These are phyloP conservation scores for Toxotes jaculatrix DNA, from an alignment of 2,113 vertebrate genomes.

Conservation along the genomic window DNA sequence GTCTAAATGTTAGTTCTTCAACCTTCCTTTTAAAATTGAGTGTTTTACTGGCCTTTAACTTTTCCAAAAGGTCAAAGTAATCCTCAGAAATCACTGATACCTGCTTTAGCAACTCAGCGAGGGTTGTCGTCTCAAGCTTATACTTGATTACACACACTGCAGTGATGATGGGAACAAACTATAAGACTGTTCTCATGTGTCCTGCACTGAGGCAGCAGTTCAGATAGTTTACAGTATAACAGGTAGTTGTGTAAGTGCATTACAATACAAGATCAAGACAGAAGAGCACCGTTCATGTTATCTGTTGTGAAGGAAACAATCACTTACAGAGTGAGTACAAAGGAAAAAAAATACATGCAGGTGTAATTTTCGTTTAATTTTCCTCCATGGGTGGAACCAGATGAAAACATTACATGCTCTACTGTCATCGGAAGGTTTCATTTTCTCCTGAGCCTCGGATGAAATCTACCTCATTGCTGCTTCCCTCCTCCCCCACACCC, in stretches of 20 bases:
- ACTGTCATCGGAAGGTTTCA: constrained; percentile 77
- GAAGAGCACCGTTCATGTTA: constrained; percentile 5
- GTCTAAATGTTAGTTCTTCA: neutral
- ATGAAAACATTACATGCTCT: constrained; percentile 78
- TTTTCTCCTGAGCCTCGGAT: constrained; percentile 75
- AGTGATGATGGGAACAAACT: neutral
- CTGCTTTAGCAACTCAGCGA: neutral
- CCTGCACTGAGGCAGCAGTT: constrained; percentile 8
- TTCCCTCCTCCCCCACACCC: constrained; percentile 65
- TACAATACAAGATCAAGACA: neutral
- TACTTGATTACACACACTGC: neutral
- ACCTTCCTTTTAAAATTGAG: neutral
- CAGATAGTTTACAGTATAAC: neutral
- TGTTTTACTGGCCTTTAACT: neutral
- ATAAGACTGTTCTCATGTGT: neutral
- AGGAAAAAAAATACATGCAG: constrained; percentile 22
- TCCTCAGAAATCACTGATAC: neutral
- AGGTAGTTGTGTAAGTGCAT: constrained; percentile 16
- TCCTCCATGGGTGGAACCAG: constrained; percentile 67
- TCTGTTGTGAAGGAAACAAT: constrained; percentile 52
- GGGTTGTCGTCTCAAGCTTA: neutral
- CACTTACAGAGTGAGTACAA: constrained; percentile 31
- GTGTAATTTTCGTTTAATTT: constrained; percentile 76
- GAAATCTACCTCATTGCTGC: constrained; percentile 82
- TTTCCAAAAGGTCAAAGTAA: neutral